A percentile compares a stretch with the other conserved stretches of the same genome.
phyloP scores from a whole-genome alignment of 2,797 vertebrate species.

The Sitta carolinensis region DNA sequence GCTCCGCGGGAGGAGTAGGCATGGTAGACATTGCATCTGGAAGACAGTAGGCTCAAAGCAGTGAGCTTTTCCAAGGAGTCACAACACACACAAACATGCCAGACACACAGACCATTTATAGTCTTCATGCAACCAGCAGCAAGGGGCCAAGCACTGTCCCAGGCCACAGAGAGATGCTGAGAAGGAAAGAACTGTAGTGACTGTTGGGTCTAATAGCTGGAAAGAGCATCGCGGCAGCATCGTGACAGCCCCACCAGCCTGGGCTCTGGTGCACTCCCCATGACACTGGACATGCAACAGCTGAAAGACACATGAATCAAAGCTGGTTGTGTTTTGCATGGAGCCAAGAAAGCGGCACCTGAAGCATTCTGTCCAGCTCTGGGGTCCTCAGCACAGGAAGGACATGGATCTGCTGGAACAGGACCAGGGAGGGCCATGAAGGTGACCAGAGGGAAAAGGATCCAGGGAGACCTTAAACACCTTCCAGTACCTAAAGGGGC shows the following conservation, averaged over 20 bases:
- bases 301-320: rapidly evolving
- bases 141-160: background rate
- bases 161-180: rapidly evolving
- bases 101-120: background rate
- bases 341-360: background rate
- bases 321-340: rapidly evolving
- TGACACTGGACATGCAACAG: rapidly evolving
- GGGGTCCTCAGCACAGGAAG: background rate
- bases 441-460: background rate
- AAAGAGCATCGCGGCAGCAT: rapidly evolving
- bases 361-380: background rate
- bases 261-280: background rate
- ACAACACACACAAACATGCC: background rate
- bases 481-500: background rate
- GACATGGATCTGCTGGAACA: background rate
- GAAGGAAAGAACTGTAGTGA: background rate
- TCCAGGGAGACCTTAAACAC: background rate
- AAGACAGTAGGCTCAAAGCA: background rate
- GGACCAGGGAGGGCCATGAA: background rate
- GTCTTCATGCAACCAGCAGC: background rate
- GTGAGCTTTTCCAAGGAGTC: background rate
- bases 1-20: background rate
- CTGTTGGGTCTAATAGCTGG: background rate
- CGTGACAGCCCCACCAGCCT: rapidly evolving
- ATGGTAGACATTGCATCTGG: conserved; percentile 20